These are phyloP conservation scores for Pachyseris speciosa DNA, from an alignment of 64 coral and sea anemone genomes.

Conservation along the genomic window DNA sequence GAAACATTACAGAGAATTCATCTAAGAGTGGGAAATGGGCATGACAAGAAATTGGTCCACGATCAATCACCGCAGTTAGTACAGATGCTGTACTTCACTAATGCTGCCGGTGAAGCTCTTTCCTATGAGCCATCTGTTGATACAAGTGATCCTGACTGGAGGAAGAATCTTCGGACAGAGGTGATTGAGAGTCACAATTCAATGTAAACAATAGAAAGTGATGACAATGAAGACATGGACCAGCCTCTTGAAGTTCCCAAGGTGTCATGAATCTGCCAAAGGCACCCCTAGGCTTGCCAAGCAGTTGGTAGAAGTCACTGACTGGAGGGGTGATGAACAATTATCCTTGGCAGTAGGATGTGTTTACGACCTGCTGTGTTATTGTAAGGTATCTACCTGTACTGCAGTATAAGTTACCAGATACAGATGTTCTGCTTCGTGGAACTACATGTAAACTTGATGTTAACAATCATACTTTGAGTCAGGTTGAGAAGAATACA, in stretches of 20 bases:
- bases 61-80: too few relatives aligned
- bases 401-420: constrained; percentile 24
- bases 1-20: too few relatives aligned
- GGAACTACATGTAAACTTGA: constrained; percentile 15
- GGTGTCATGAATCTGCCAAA: neutral
- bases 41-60: too few relatives aligned
- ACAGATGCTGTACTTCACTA: neutral
- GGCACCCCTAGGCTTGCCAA: neutral
- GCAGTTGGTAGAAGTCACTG: neutral
- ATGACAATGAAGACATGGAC: neutral
- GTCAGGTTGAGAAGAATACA: too few relatives aligned
- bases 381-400: neutral
- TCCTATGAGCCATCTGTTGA: neutral
- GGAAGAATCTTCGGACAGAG: neutral
- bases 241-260: neutral
- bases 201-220: neutral
- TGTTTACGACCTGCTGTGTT: constrained; percentile 4
- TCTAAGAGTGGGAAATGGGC: too few relatives aligned
- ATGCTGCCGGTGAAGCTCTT: neutral
- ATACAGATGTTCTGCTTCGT: neutral
- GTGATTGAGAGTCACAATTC: neutral
- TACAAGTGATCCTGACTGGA: neutral
- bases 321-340: constrained; percentile 9
- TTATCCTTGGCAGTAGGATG: constrained; percentile 5
- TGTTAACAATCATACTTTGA: neutral